Percentiles rank a stretch among this genome's conserved stretches.
Conservation (phyloP, 2,888 invertebrate species). For the Drosophila flavopinicola region DNA sequence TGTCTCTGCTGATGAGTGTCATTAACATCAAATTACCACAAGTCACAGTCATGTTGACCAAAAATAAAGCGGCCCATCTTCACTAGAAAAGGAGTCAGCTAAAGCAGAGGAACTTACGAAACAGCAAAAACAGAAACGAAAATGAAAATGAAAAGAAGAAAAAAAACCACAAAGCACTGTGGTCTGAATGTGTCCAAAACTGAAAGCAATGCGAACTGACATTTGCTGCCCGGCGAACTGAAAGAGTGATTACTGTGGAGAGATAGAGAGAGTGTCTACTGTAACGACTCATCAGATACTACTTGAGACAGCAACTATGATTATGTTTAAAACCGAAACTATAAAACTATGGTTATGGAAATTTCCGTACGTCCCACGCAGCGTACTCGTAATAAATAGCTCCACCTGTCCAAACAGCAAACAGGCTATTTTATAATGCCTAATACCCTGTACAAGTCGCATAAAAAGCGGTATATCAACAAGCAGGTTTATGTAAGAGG, state of each 20-base stretch:
- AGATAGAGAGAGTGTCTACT: no score
- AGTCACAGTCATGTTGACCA: constrained; percentile 75
- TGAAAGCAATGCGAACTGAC: constrained; percentile 33
- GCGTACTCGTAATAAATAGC: neutral
- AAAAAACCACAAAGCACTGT: constrained; percentile 13
- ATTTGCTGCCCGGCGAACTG: constrained; percentile 19
- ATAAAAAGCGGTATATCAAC: neutral
- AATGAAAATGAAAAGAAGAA: constrained; percentile 1
- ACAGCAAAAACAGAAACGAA: constrained; percentile 26
- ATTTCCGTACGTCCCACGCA: constrained; percentile 19
- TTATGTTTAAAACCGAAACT: neutral
- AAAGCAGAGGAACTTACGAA: constrained; percentile 36
- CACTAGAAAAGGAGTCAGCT: constrained; percentile 19
- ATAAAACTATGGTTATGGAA: neutral
- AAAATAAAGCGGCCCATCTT: constrained; percentile 21
- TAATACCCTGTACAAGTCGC: neutral
- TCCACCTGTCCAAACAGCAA: neutral
- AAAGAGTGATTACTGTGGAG: constrained; percentile 7
- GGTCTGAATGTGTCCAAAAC: constrained; percentile 29
- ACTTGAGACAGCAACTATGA: neutral
- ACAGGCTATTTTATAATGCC: neutral
- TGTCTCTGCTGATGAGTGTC: constrained; percentile 75
- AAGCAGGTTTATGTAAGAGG: no score
- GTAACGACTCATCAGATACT: no score
- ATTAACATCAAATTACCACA: constrained; percentile 83